Conservation (phyloP, 2,113 vertebrate species). For the Amphilophus citrinellus region DNA sequence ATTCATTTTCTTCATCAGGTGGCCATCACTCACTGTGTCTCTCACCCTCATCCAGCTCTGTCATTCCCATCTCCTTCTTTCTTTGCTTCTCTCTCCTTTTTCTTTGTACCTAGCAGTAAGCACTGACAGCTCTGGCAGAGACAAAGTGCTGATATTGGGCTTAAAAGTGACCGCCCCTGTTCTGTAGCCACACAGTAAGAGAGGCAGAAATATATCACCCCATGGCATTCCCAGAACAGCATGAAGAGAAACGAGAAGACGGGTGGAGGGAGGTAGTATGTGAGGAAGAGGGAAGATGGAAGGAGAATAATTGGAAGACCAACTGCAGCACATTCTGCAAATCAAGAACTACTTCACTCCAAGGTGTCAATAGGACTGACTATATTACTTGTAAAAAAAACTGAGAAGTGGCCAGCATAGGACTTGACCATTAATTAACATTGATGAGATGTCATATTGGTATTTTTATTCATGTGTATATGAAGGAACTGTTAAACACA, state of each 20-base stretch:
- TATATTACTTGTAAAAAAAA: background rate
- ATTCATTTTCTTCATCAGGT: slow-evolving; percentile 77
- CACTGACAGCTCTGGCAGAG: slow-evolving; percentile 81
- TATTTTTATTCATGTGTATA: slow-evolving; percentile 14
- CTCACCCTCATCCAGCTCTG: slow-evolving; percentile 60
- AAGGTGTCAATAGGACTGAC: background rate
- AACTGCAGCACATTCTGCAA: slow-evolving; percentile 50
- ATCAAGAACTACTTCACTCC: slow-evolving; percentile 21
- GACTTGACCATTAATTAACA: slow-evolving; percentile 6
- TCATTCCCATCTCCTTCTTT: slow-evolving; percentile 55
- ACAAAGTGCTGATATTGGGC: slow-evolving; percentile 80
- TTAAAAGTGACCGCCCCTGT: slow-evolving; percentile 82
- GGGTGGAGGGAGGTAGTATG: background rate
- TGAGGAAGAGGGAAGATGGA: slow-evolving; percentile 27
- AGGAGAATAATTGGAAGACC: slow-evolving; percentile 37
- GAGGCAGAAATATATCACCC: slow-evolving; percentile 79
- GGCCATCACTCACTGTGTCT: slow-evolving; percentile 73
- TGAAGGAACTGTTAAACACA: background rate
- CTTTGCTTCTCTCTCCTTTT: slow-evolving; percentile 61
- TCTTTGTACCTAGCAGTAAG: slow-evolving; percentile 57
- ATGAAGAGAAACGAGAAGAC: slow-evolving; percentile 5
- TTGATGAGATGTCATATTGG: background rate
- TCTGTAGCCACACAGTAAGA: slow-evolving; percentile 77
- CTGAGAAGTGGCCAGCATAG: background rate
- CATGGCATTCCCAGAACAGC: slow-evolving; percentile 48